phyloP scores from a whole-genome alignment of 1,140 invertebrate species.

The Trachelipus rathkii region DNA sequence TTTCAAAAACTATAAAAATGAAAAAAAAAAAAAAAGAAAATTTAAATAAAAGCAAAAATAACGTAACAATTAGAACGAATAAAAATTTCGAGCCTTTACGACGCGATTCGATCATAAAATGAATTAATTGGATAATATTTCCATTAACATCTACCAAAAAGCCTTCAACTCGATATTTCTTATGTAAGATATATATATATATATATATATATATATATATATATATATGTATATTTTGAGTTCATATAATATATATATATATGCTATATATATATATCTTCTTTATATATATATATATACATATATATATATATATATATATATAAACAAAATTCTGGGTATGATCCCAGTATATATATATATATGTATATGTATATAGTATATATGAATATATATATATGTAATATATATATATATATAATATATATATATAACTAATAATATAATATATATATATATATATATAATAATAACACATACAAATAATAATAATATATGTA shows the following conservation, averaged over 20 bases:
- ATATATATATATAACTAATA: no score
- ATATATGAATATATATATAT: slow-evolving; percentile 7
- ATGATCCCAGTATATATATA: slow-evolving; percentile 4
- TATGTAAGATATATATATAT: neutral
- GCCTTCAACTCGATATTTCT: neutral
- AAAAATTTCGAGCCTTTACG: neutral
- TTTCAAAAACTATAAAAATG: neutral
- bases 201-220: slow-evolving; percentile 19
- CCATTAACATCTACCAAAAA: neutral
- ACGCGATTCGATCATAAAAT: neutral
- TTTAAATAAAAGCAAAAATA: neutral
- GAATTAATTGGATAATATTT: neutral
- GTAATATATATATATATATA: slow-evolving; percentile 6
- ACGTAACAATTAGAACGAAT: slow-evolving; percentile 6
- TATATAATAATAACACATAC: no score
- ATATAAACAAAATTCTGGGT: no score
- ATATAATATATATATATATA: neutral
- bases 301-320: slow-evolving; percentile 15
- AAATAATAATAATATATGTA: no score
- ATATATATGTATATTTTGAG: no score
- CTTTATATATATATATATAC: slow-evolving; percentile 2
- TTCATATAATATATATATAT: slow-evolving; percentile 17
- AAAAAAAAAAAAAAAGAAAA: no score
- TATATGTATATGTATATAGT: slow-evolving; percentile 7
- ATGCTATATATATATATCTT: slow-evolving; percentile 23